A percentile compares a stretch with the other conserved stretches of the same genome.
These are phyloP conservation scores for Heliconius eleuchia DNA, from an alignment of 1,140 invertebrate genomes.

Conservation along the genomic window DNA sequence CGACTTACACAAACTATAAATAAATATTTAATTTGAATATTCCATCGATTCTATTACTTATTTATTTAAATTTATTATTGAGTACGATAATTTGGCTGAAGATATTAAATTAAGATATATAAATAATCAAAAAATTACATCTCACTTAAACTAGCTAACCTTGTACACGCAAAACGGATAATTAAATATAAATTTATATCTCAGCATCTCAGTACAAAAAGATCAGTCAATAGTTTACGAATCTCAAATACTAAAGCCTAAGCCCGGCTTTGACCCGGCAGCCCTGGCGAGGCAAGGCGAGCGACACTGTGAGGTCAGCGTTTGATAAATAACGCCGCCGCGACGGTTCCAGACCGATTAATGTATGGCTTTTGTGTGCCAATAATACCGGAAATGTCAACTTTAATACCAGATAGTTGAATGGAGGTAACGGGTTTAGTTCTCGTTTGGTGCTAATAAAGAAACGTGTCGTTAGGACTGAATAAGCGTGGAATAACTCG, in stretches of 20 bases:
- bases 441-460: background rate
- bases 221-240: constrained; percentile 1
- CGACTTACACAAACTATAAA: no score
- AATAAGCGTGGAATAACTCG: background rate
- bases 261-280: constrained; percentile 27
- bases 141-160: background rate
- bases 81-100: no score
- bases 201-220: background rate
- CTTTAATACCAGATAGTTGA: constrained; percentile 1
- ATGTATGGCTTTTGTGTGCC: constrained; percentile 14
- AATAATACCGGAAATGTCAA: constrained; percentile 6
- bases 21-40: no score
- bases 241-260: constrained; percentile 6
- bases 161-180: background rate
- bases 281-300: constrained; percentile 28
- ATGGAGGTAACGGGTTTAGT: background rate
- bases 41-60: no score
- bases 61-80: no score
- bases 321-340: constrained; percentile 34
- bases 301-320: constrained; percentile 27
- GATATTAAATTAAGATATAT: no score
- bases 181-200: background rate
- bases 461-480: background rate
- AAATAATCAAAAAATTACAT: no score
- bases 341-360: constrained; percentile 14